Percentiles rank a stretch among this genome's conserved stretches.
Conservation (phyloP, 2,888 invertebrate genomes). For the Lucinisca nassula region DNA sequence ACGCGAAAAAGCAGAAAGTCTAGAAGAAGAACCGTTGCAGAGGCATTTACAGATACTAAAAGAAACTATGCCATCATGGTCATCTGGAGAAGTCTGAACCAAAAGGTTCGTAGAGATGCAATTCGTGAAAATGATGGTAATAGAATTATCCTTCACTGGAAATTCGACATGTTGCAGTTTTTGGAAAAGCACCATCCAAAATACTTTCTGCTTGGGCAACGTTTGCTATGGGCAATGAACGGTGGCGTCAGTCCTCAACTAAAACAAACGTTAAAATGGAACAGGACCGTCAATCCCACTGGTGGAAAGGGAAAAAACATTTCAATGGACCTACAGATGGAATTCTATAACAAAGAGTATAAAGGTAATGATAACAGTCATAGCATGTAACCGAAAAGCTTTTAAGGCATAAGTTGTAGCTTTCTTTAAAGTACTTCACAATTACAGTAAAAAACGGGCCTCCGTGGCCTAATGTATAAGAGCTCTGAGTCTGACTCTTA, state of each 20-base stretch:
- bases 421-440: too few species aligned
- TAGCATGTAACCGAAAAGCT: too few species aligned
- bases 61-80: slow-evolving; percentile 1
- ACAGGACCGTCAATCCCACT: slow-evolving; percentile 64
- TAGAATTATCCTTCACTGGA: slow-evolving; percentile 60
- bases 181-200: slow-evolving; percentile 62
- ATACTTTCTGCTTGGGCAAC: slow-evolving; percentile 55
- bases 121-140: slow-evolving; percentile 65
- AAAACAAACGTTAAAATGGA: slow-evolving; percentile 49
- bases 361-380: slow-evolving; percentile 54
- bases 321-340: slow-evolving; percentile 69
- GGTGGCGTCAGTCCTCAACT: slow-evolving; percentile 47
- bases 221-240: slow-evolving; percentile 47
- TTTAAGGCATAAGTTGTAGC: too few species aligned
- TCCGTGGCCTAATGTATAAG: too few species aligned
- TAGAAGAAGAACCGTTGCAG: slow-evolving; percentile 9
- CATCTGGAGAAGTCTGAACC: slow-evolving; percentile 52
- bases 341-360: slow-evolving; percentile 60
- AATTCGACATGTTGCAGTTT: slow-evolving; percentile 61
- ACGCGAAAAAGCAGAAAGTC: background rate
- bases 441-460: too few species aligned
- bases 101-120: slow-evolving; percentile 53
- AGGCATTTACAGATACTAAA: slow-evolving; percentile 13
- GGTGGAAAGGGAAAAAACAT: slow-evolving; percentile 64
- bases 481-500: too few species aligned